These are phyloP conservation scores for Phyllotis vaccarum DNA, from an alignment of 2,797 vertebrate species.

Conservation along the genomic window DNA sequence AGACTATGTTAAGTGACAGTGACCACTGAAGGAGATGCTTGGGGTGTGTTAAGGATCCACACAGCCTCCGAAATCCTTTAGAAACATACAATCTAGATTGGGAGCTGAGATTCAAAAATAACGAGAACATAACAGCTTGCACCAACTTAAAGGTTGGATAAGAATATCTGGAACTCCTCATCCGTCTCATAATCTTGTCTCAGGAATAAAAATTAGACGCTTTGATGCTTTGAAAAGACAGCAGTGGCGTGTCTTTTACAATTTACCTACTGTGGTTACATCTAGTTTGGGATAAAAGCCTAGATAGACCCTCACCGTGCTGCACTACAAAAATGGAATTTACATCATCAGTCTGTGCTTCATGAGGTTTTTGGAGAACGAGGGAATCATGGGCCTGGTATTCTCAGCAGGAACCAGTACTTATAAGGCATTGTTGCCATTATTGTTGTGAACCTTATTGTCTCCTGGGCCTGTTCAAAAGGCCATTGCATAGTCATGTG, in stretches of 20 bases:
- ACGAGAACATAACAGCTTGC: conserved; percentile 77
- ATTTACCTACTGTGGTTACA: not conserved
- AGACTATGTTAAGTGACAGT: conserved; percentile 30
- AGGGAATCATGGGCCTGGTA: not conserved
- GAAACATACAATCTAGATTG: conserved; percentile 47
- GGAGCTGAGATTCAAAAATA: conserved; percentile 74
- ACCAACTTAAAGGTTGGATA: conserved; percentile 53
- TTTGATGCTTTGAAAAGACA: conserved; percentile 52
- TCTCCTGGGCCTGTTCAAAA: conserved; percentile 1
- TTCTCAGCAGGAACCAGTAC: not conserved
- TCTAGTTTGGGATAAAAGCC: not conserved
- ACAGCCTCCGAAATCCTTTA: conserved; percentile 48
- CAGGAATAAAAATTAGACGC: conserved; percentile 67
- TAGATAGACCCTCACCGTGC: not conserved
- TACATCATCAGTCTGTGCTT: not conserved
- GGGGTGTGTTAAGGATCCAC: conserved; percentile 39
- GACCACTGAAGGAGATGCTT: conserved; percentile 25
- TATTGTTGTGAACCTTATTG: not conserved
- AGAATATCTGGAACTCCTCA: conserved; percentile 78
- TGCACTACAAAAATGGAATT: not conserved
- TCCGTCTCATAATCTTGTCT: conserved; percentile 55
- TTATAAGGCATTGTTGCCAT: not conserved
- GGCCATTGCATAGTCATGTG: not conserved
- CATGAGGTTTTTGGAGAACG: not conserved
- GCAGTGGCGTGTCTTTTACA: not conserved